Conservation (phyloP, 2,797 vertebrate genomes). For the Pipistrellus pipistrellus region DNA sequence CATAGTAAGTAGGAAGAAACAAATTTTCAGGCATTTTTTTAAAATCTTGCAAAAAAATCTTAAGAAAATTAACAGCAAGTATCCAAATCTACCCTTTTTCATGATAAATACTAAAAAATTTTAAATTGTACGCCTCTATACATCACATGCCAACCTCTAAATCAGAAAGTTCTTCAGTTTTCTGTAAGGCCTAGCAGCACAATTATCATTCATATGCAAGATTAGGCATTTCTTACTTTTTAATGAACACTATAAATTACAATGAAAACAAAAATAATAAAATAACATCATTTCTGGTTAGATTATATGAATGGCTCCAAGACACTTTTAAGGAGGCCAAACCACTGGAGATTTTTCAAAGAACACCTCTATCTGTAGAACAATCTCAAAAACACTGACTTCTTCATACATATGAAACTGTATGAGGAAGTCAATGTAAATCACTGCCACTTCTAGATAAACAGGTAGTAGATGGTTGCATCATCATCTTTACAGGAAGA, state of each 20-base stretch:
- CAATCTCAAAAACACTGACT: background rate
- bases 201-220: background rate
- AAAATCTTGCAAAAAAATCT: background rate
- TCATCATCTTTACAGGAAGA: background rate
- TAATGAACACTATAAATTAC: background rate
- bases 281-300: background rate
- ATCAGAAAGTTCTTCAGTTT: constrained; percentile 29
- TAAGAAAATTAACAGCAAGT: constrained; percentile 33
- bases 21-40: background rate
- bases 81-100: constrained; percentile 11
- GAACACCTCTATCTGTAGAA: background rate
- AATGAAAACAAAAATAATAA: background rate
- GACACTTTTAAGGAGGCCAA: background rate
- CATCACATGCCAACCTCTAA: background rate
- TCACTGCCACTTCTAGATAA: background rate
- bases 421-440: background rate
- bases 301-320: background rate
- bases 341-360: constrained; percentile 15
- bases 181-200: background rate
- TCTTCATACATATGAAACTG: too few species aligned
- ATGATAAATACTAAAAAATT: constrained; percentile 28
- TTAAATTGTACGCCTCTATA: background rate
- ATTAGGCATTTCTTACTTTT: constrained; percentile 16
- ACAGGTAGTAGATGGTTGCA: background rate
- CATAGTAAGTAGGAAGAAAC: background rate